Base-by-base conservation (phyloP, 2,797 vertebrate genomes). In the Eospalax fontanierii region DNA sequence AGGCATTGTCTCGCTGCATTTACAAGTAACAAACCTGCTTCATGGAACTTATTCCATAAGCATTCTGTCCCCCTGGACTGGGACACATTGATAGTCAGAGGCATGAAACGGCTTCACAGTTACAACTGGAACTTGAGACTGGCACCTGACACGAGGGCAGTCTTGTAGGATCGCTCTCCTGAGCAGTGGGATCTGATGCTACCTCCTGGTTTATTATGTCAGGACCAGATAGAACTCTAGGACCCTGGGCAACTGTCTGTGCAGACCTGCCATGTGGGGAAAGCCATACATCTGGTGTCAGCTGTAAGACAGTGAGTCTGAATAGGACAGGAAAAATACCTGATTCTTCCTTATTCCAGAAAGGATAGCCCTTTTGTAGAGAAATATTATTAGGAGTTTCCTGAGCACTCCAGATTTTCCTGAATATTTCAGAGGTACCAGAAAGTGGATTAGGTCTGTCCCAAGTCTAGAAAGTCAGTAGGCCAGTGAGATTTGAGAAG, bases 1-100 rank as follows among this genome's bases (percentile, higher is more conserved):
- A 26, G 84, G 66, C 3, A 0, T 18, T 40, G 26, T 76, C 11
- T 61, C 30, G 50, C 2, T 66, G 43, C 15, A 35, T 21, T 8
- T 19, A 28, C 16, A 50, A 6, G 12, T 26, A 5, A 28, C 10
- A 46, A n/a, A 24, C 22, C 21, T 21, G 9, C 18, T 54, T 26
- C 26, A 0, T 26, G 28, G 0, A 54, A 3, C 43, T n/a, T 54
- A 14, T 6, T 40, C 30, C 33, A 10, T 4, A 2, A 35, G n/a
- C 16, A 19, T 26, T 30, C 10, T 63, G 22, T 87, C 16, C 15
- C 50, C 30, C 65, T 21, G 4, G 26, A 19, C 54, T 18, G 26
- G 22, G 46, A 21, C n/a, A 59, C 7, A 4, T 61, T 12, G 22
- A 35, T 4, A 0, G 4, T 65, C 46, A 74, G 16, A 30, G 24